phyloP scores from a whole-genome alignment of 2,797 vertebrate species.

The Allobates femoralis region DNA sequence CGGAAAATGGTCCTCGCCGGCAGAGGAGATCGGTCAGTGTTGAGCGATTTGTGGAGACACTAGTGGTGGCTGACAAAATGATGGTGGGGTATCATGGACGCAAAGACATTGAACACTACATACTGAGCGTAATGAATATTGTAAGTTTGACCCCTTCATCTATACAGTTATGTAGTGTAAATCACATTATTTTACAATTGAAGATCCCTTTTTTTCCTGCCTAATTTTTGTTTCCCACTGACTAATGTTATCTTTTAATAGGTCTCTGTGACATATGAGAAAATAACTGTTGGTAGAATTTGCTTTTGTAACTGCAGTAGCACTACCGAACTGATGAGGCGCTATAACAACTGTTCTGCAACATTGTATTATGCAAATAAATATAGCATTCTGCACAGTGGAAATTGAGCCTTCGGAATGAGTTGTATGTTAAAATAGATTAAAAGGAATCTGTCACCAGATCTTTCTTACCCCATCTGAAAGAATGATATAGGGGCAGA shows the following conservation, averaged over 20 bases:
- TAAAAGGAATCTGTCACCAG: no score
- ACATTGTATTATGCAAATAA: no score
- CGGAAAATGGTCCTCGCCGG: conserved; percentile 71
- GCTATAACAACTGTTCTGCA: background rate
- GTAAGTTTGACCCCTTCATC: conserved; percentile 93
- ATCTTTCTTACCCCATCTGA: no score
- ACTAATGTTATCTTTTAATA: background rate
- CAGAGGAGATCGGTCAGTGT: conserved; percentile 91
- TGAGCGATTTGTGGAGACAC: conserved; percentile 96
- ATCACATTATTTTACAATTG: background rate
- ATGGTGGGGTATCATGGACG: conserved; percentile 99
- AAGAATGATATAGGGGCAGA: no score
- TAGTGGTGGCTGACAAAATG: conserved; percentile 99
- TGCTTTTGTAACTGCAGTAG: background rate
- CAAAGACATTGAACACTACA: conserved; percentile 98
- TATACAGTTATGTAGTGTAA: background rate
- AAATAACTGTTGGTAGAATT: background rate
- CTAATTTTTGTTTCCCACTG: no score
- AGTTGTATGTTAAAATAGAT: no score
- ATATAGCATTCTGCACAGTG: no score
- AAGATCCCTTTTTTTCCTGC: background rate
- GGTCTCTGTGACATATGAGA: background rate
- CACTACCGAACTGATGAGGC: no score
- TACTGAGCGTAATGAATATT: conserved; percentile 99
- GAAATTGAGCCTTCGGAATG: background rate